Base-by-base conservation (phyloP, 2,797 vertebrate species). In the Urophycis tenuis region DNA sequence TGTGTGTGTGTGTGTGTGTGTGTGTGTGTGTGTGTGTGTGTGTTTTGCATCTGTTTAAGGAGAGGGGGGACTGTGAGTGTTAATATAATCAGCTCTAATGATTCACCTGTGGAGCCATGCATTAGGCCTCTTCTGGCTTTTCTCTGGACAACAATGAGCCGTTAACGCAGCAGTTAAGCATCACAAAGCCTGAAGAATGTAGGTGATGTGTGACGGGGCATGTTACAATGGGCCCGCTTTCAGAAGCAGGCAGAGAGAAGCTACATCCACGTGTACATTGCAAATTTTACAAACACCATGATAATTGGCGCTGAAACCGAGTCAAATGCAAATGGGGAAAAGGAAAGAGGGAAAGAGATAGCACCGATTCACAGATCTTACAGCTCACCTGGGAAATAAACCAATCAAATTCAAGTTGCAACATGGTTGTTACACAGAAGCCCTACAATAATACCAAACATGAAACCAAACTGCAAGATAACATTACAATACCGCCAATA, bases 91-190 rank as follows among this genome's bases (percentile, higher is more conserved):
- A 88, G 84, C 85, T 81, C 81, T 82, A 85, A 85, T 82, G 75
- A 85, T 79, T 79, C 84, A 81, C 88, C 82, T 45, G 79, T 77
- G 76, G 87, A 86, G 85, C 77, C 75, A 25, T 49, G 80, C 83
- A 87, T 89, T 83, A 84, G 78, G 72, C 79, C 79, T 85, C 87
- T 90, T 89, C 87, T 86, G 82, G 79, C 36, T 30, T 81, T 75
- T 81, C 83, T 88, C 87, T 87, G 84, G 86, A 87, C 83, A 89
- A 92, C 89, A 92, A 91, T 90, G 85, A 81, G 53, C 79, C 39
- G 74, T 78, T 81, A 88, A 88, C 79, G 32, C 75, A 14, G 70
- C 74, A 77, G 79, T 67, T 67, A 76, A 41, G 67, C 64, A 77
- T 71, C 64, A 85, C 85, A 83, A 77, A 82, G 81, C 86, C 60